Conservation (phyloP, 2,113 vertebrate genomes). For the Engraulis encrasicolus region DNA sequence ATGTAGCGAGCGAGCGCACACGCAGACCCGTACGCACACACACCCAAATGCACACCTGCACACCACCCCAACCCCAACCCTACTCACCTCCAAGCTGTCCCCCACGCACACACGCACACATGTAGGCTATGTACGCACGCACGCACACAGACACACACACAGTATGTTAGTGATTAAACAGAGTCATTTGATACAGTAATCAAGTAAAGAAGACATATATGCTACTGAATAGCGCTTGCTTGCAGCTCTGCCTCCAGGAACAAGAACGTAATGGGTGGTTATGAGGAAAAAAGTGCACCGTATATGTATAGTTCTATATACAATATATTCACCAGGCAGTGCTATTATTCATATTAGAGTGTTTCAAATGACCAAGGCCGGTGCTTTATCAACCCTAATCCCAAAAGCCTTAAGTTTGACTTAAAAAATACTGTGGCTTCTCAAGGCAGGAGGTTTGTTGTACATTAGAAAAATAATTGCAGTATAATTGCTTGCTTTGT, state of each 20-base stretch:
- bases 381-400: background rate
- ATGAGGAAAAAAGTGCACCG: background rate
- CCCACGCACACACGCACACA: background rate
- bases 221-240: background rate
- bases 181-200: background rate
- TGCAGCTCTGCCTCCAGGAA: background rate
- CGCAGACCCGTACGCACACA: background rate
- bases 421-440: background rate
- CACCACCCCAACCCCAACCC: too few species aligned
- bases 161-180: constrained; percentile 8
- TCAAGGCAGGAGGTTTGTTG: background rate
- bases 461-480: background rate
- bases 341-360: background rate
- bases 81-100: too few species aligned
- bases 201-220: constrained; percentile 13
- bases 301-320: too few species aligned
- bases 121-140: background rate
- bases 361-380: background rate
- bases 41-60: background rate
- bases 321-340: background rate
- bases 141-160: background rate
- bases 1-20: background rate
- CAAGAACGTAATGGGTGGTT: background rate
- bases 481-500: background rate
- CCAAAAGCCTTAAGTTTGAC: background rate